Evolutionary conservation across 2,888 invertebrate genomes (phyloP).

Genomic region (Halocaridina rubra): DNA sequence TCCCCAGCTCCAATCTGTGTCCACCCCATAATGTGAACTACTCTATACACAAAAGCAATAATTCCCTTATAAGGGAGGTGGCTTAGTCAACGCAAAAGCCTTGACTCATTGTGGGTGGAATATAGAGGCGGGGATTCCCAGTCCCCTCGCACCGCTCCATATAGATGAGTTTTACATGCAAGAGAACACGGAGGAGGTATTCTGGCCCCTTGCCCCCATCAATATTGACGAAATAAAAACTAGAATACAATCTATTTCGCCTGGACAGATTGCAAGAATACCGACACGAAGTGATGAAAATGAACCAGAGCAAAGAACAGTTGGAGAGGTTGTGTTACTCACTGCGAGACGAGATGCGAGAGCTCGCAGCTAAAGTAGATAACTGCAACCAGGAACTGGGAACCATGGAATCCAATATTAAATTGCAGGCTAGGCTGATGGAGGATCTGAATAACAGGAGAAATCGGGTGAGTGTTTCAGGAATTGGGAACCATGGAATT

Average conservation of each 20-base stretch:
- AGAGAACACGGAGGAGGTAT: no score
- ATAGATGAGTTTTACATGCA: no score
- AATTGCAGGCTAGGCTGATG: constrained; percentile 59
- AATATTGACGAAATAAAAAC: background rate
- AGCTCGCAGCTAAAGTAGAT: constrained; percentile 54
- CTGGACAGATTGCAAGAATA: constrained; percentile 60
- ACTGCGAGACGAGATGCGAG: constrained; percentile 59
- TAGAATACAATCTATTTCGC: no score
- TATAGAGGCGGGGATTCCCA: no score
- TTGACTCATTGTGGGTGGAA: no score
- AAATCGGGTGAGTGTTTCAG: constrained; percentile 3
- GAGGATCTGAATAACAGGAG: constrained; percentile 56
- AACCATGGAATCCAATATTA: constrained; percentile 53
- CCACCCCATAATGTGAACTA: no score
- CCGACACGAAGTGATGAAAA: constrained; percentile 56
- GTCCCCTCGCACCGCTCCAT: no score
- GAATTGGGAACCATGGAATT: no score
- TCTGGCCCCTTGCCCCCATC: background rate
- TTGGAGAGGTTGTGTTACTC: constrained; percentile 56
- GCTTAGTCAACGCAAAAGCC: no score
- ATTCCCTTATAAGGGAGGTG: no score
- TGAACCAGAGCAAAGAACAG: constrained; percentile 61
- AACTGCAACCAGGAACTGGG: constrained; percentile 53
- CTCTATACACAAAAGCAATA: no score
- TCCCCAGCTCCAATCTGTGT: no score